These are phyloP conservation scores for Colius striatus DNA, from an alignment of 2,113 vertebrate species.

Conservation along the genomic window DNA sequence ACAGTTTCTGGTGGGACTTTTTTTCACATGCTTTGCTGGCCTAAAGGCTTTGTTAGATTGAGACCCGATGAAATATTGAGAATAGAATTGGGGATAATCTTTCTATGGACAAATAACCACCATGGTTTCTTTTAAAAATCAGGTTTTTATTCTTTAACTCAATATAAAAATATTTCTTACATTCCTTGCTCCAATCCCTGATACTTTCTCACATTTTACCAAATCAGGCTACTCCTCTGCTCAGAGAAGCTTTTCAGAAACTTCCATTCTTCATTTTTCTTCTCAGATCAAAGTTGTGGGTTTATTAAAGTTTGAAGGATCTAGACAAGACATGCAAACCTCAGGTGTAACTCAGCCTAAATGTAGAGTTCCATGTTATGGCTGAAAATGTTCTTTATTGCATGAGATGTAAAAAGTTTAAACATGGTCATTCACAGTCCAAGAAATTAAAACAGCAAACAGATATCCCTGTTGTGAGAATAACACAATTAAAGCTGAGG, in stretches of 20 bases:
- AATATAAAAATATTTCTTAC: not conserved
- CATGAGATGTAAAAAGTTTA: not conserved
- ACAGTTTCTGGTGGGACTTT: not conserved
- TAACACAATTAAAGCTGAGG: not conserved
- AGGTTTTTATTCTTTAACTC: not conserved
- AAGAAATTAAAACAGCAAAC: not conserved
- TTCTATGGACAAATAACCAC: not conserved
- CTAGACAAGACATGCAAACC: not conserved
- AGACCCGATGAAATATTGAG: not conserved
- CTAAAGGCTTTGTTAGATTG: not conserved
- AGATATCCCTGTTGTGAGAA: not conserved
- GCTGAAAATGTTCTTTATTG: not conserved
- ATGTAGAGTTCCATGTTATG: not conserved
- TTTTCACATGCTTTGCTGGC: not conserved
- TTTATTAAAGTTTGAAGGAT: not conserved
- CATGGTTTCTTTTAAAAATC: not conserved
- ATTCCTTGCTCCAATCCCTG: not conserved
- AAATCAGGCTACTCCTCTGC: not conserved
- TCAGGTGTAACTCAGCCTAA: not conserved
- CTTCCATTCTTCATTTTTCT: not conserved
- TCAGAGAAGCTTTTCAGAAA: conserved; percentile 12
- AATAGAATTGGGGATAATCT: not conserved
- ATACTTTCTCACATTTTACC: conserved; percentile 29
- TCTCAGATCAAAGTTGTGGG: not conserved
- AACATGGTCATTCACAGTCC: not conserved